Base-by-base conservation (phyloP, 2,113 vertebrate genomes). In the Onychorhynchus coronatus region DNA sequence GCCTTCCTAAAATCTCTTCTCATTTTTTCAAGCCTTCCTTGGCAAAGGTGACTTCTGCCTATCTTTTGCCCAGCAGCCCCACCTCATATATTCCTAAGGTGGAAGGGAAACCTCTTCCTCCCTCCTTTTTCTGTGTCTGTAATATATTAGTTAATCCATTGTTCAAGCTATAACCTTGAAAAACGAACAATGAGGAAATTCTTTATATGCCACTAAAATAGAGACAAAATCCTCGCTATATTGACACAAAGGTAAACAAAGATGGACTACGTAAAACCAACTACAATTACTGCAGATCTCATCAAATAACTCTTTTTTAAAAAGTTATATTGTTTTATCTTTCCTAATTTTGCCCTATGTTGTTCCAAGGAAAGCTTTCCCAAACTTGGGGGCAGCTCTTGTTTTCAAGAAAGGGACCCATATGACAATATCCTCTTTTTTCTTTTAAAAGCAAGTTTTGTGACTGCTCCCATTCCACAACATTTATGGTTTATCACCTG, bases 241-340 rank as follows among this genome's bases (percentile, higher is more conserved):
- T 20, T 75, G 71, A 82, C 65, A 94, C 5, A 24, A 88, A 88
- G 46, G 85, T 70, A 94, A 93, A 90, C 37, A 90, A 88, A 28
- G 6, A 41, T 9, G 25, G 47, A 30, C 25, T 28, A 5, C 22
- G 31, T 14, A 23, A 56, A 62, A 66, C 22, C 12, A 41, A 21
- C 37, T 4, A 55, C 31, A 66, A 42, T 37, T 13, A 35, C 22
- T 47, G 46, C 20, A 52, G 25, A 31, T 75, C 20, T 93, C 73
- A 61, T 5, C 11, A 55, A 47, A 47, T 41, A 46, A 24, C 33
- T 84, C 6, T 7, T 30, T 37, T 49, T 78, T 83, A 23, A 15
- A 8, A 41, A 65, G 41, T 23, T n/a, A 83, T 46, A 70, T 6
- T 20, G 9, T 24, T 79, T 55, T 5, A 20, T 21, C 17, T 75